A percentile compares a stretch with the other conserved stretches of the same genome.
Evolutionary conservation across 2,888 invertebrate genomes (phyloP).

Genomic region (Diplazon laetatorius): DNA sequence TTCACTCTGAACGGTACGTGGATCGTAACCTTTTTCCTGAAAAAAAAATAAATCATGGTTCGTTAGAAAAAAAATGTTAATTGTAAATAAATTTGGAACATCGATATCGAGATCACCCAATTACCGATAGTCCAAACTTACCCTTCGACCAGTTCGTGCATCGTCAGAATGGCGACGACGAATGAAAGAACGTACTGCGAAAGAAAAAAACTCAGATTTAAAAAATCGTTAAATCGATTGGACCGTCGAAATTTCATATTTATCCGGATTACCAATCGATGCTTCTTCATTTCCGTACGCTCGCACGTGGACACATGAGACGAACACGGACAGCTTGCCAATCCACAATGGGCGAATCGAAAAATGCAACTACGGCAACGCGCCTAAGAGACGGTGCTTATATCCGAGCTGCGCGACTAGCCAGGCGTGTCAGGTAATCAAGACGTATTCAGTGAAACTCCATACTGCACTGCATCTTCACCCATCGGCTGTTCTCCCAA

Average conservation of each 20-base stretch:
- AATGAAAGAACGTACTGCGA: slow-evolving; percentile 61
- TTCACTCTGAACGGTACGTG: slow-evolving; percentile 88
- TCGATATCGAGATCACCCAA: not conserved
- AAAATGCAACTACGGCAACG: slow-evolving; percentile 66
- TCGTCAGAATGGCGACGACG: slow-evolving; percentile 52
- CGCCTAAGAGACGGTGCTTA: slow-evolving; percentile 66
- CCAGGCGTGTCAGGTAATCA: slow-evolving; percentile 69
- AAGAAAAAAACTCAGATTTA: slow-evolving; percentile 5
- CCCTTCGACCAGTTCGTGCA: slow-evolving; percentile 54
- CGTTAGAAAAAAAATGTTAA: not conserved
- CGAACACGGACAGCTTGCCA: slow-evolving; percentile 10
- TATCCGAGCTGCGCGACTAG: slow-evolving; percentile 71
- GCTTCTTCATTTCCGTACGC: slow-evolving; percentile 66
- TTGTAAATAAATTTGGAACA: no score
- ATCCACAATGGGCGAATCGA: slow-evolving; percentile 56
- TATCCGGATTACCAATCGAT: slow-evolving; percentile 72
- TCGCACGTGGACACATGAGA: slow-evolving; percentile 8
- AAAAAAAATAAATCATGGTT: slow-evolving; percentile 75
- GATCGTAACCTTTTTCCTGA: slow-evolving; percentile 87
- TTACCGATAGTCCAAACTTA: slow-evolving; percentile 26
- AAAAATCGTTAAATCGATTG: not conserved
- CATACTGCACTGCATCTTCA: slow-evolving; percentile 36
- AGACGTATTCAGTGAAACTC: slow-evolving; percentile 73
- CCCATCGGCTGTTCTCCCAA: slow-evolving; percentile 45
- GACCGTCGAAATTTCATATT: not conserved